Evolutionary conservation across 2,113 vertebrate species (phyloP).

Genomic region (Romanogobio albipinnatus): DNA sequence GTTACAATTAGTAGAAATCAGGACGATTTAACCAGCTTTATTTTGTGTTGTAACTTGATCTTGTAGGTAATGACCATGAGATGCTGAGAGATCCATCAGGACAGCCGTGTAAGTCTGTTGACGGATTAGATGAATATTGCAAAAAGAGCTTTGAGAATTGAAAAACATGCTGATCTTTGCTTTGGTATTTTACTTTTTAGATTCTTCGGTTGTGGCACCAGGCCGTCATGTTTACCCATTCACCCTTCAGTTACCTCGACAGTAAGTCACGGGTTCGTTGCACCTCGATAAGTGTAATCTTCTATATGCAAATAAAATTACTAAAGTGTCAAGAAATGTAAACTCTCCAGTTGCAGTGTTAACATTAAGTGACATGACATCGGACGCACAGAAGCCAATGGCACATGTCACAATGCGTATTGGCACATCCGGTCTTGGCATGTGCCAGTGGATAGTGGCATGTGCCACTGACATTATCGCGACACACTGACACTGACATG

Average conservation of each 20-base stretch:
- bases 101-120: conserved; percentile 20
- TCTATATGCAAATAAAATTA: too few relatives aligned
- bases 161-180: neutral
- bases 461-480: too few relatives aligned
- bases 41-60: neutral
- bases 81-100: conserved; percentile 23
- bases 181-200: conserved; percentile 55
- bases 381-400: too few relatives aligned
- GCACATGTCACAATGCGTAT: too few relatives aligned
- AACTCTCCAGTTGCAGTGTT: too few relatives aligned
- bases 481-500: too few relatives aligned
- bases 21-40: neutral
- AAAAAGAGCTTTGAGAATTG: neutral
- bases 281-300: too few relatives aligned
- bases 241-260: conserved; percentile 70
- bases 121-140: neutral
- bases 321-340: too few relatives aligned
- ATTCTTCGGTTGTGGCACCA: conserved; percentile 57
- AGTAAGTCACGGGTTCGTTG: conserved; percentile 61
- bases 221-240: conserved; percentile 75
- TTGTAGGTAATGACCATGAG: neutral
- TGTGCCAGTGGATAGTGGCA: too few relatives aligned
- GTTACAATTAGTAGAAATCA: neutral
- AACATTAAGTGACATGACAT: too few relatives aligned
- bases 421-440: too few relatives aligned